Conservation (phyloP, 2,797 vertebrate species). For the Staurois parvus region DNA sequence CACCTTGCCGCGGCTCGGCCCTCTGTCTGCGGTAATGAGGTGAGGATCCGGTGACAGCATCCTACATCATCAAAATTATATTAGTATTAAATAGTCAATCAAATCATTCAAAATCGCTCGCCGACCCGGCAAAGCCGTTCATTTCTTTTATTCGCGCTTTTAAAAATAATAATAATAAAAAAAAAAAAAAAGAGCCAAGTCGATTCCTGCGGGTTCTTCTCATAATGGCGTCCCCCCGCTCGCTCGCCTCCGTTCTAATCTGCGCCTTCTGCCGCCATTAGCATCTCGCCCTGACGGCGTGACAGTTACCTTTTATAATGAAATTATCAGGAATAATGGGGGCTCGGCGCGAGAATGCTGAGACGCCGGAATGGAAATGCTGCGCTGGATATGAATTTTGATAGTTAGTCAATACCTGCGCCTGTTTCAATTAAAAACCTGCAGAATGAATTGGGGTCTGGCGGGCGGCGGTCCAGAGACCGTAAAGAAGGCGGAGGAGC, state of each 20-base stretch:
- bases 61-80: conserved; percentile 77
- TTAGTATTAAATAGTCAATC: conserved; percentile 75
- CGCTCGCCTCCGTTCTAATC: conserved; percentile 24
- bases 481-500: conserved; percentile 59
- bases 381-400: conserved; percentile 82
- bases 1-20: conserved; percentile 17
- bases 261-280: conserved; percentile 50
- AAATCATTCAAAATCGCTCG: conserved; percentile 70
- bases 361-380: conserved; percentile 87
- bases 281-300: conserved; percentile 68
- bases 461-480: conserved; percentile 73
- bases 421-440: conserved; percentile 76
- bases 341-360: conserved; percentile 79
- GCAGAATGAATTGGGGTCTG: conserved; percentile 69
- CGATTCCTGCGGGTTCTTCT: conserved; percentile 50
- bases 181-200: conserved; percentile 46
- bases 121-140: background rate
- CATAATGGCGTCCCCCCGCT: conserved; percentile 22
- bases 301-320: conserved; percentile 83
- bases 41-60: conserved; percentile 58
- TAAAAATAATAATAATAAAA: conserved; percentile 58
- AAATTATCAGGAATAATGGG: conserved; percentile 80
- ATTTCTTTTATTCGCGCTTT: conserved; percentile 60
- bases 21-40: conserved; percentile 59
- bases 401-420: conserved; percentile 90